Percentiles rank a stretch among this genome's conserved stretches.
Evolutionary conservation across 2,888 invertebrate species (phyloP).

Genomic region (Lithophane socia): DNA sequence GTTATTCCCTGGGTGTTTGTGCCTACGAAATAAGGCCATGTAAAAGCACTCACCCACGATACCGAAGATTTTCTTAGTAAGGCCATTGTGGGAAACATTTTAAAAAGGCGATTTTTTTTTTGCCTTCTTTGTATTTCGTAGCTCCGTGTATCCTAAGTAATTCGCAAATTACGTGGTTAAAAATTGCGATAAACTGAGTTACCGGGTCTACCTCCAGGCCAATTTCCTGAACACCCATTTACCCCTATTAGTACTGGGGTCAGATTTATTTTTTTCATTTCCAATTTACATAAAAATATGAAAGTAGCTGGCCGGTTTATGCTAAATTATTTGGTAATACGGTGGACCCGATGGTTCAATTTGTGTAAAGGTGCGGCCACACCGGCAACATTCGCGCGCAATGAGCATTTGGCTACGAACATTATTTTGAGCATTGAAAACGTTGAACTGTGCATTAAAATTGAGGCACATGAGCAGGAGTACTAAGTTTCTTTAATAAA

Average conservation of each 20-base stretch:
- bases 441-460: not conserved
- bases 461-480: not conserved
- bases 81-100: too few relatives aligned
- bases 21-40: not conserved
- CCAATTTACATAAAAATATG: constrained; percentile 56
- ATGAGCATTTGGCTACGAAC: not conserved
- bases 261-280: constrained; percentile 51
- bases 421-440: constrained; percentile 1
- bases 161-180: constrained; percentile 18
- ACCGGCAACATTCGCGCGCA: not conserved
- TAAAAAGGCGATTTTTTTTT: not conserved
- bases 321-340: constrained; percentile 58
- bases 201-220: constrained; percentile 28
- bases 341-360: constrained; percentile 41
- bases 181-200: constrained; percentile 32
- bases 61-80: too few relatives aligned
- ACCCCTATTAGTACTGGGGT: constrained; percentile 34
- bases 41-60: not conserved
- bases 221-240: constrained; percentile 34
- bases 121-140: not conserved
- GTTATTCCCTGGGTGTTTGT: not conserved
- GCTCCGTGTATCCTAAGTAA: not conserved
- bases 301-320: constrained; percentile 34
- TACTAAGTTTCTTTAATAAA: not conserved
- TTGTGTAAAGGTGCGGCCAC: constrained; percentile 29